A percentile compares a stretch with the other conserved stretches of the same genome.
These are phyloP conservation scores for Acrocephalus arundinaceus DNA, from an alignment of 2,113 vertebrate species.

Conservation along the genomic window DNA sequence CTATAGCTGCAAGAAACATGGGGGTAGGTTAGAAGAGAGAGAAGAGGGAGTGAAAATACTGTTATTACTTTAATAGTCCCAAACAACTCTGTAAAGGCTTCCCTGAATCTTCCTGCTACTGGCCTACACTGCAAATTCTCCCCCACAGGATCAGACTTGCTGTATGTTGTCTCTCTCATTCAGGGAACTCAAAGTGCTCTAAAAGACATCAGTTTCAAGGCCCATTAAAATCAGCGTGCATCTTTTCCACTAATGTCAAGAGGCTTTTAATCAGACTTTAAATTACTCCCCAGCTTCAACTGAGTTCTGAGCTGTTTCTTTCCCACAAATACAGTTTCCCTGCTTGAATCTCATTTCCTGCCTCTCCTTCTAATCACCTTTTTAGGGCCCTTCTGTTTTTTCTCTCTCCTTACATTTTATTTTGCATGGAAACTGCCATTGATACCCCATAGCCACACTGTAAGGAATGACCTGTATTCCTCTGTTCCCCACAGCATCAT, in stretches of 20 bases:
- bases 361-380: slow-evolving; percentile 7
- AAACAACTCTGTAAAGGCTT: neutral
- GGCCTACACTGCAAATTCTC: neutral
- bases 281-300: slow-evolving; percentile 32
- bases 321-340: slow-evolving; percentile 3
- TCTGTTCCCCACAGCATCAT: neutral
- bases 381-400: neutral
- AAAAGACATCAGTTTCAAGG: slow-evolving; percentile 41
- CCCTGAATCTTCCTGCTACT: neutral
- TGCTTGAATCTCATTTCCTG: slow-evolving; percentile 44
- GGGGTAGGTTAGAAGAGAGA: neutral
- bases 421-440: neutral
- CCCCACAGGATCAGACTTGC: neutral
- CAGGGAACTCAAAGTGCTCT: slow-evolving; percentile 1
- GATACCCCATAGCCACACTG: neutral
- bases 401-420: neutral
- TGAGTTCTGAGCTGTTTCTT: slow-evolving; percentile 21
- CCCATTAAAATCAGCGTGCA: slow-evolving; percentile 48
- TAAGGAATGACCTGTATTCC: neutral
- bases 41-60: neutral
- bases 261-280: slow-evolving; percentile 58
- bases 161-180: neutral
- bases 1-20: neutral
- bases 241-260: slow-evolving; percentile 58
- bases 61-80: neutral